Conservation (phyloP, 2,797 vertebrate genomes). For the Kryptolebias ocellatus region DNA sequence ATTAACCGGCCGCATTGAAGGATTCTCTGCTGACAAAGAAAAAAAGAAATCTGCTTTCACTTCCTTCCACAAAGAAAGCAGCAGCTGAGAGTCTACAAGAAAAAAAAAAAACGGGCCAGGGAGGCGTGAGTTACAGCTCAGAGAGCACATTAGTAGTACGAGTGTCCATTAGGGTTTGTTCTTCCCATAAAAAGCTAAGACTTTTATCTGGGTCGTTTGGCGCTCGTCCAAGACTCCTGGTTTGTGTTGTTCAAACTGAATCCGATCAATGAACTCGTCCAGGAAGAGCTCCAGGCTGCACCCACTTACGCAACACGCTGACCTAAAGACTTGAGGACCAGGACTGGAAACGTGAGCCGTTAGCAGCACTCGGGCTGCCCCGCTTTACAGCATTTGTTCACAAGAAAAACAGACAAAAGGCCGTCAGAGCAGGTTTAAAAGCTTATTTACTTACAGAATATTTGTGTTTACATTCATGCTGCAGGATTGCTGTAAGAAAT, state of each 20-base stretch:
- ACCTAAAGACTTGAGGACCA: conserved; percentile 44
- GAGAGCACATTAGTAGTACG: conserved; percentile 18
- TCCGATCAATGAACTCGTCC: conserved; percentile 34
- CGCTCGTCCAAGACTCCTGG: conserved; percentile 24
- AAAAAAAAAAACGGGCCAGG: neutral
- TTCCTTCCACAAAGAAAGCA: conserved; percentile 29
- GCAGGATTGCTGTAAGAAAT: neutral
- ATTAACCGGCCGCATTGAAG: neutral
- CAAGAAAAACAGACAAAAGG: neutral
- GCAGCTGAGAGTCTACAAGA: conserved; percentile 1
- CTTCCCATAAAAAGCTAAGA: conserved; percentile 12
- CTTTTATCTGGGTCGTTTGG: conserved; percentile 51
- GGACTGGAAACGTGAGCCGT: conserved; percentile 35
- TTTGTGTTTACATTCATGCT: neutral
- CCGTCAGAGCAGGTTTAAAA: neutral
- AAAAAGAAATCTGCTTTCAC: conserved; percentile 26
- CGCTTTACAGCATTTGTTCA: neutral
- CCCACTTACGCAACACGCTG: conserved; percentile 44
- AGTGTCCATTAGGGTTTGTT: conserved; percentile 39
- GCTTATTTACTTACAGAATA: neutral
- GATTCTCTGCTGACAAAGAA: conserved; percentile 16
- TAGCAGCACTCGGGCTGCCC: neutral
- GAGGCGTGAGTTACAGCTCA: conserved; percentile 5
- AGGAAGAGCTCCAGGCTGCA: conserved; percentile 39
- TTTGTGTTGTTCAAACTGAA: conserved; percentile 31